Evolutionary conservation across 2,888 invertebrate species (phyloP).

Genomic region (Drosophila anomalata): DNA sequence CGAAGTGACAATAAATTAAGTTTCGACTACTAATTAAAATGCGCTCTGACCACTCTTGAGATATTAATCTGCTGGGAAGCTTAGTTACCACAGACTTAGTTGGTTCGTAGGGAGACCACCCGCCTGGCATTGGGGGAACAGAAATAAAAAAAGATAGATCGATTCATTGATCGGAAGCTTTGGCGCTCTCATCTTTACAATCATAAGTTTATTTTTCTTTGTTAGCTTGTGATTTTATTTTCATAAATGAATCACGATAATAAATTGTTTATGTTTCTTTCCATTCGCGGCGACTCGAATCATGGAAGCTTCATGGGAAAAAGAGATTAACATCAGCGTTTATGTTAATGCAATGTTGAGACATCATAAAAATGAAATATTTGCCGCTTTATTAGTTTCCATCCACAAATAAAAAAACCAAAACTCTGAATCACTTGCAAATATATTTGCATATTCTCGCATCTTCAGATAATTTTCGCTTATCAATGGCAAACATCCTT

Average conservation of each 20-base stretch:
- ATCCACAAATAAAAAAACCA: not conserved
- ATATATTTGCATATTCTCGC: constrained; percentile 38
- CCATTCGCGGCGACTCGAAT: constrained; percentile 31
- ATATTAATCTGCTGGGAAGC: constrained; percentile 80
- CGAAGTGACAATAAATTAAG: constrained; percentile 82
- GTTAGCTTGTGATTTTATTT: constrained; percentile 67
- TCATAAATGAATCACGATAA: constrained; percentile 79
- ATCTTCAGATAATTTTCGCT: constrained; percentile 42
- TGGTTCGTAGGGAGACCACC: constrained; percentile 60
- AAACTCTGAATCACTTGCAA: constrained; percentile 70
- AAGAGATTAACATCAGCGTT: constrained; percentile 78
- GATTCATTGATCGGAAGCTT: constrained; percentile 67
- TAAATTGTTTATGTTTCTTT: constrained; percentile 72
- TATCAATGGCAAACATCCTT: constrained; percentile 75
- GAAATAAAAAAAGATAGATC: constrained; percentile 31
- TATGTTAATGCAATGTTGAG: constrained; percentile 76
- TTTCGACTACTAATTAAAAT: constrained; percentile 79
- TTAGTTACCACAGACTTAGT: constrained; percentile 47
- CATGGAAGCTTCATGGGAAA: constrained; percentile 74
- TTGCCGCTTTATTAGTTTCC: constrained; percentile 46
- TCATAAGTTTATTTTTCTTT: constrained; percentile 33
- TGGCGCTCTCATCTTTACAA: constrained; percentile 65
- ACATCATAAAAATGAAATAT: constrained; percentile 71
- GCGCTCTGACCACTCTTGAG: constrained; percentile 66
- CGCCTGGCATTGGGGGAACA: constrained; percentile 40